Base-by-base conservation (phyloP, 2,888 invertebrate genomes). In the Trachelus troglodyta region DNA sequence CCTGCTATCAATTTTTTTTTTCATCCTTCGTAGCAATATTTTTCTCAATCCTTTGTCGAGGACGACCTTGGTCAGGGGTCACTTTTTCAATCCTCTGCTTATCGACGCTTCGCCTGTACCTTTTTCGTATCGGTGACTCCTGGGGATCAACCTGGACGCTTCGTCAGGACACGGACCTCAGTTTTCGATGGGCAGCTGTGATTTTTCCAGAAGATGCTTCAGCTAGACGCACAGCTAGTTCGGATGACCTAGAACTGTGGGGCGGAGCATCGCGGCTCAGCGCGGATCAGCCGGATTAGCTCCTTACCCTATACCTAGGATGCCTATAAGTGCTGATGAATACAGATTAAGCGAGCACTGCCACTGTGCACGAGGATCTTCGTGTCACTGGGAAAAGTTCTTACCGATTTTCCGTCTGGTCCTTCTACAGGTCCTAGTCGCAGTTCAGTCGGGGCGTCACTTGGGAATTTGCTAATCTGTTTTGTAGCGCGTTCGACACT, bases 281-380 rank as follows among this genome's bases (percentile, higher is more conserved):
- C 87, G 85, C 85, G 89, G 90, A 90, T 90, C 81, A 90, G 89
- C 89, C 89, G 88, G 90, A 89, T 90, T 90, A 90, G 82, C 86
- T 84, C 85, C 85, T 88, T 87, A 86, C 86, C 84, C 85, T 85
- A 81, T 82, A 81, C 84, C 86, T 81, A 83, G 84, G 84, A 83
- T 83, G 87, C 85, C 88, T 89, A 89, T 89, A 88, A 89, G 87
- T 88, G 87, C 86, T 88, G 90, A 90, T 90, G 90, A 90, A 90
- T 89, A 85, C 88, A 88, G 90, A 90, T 90, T 90, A 90, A 89
- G 81, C 84, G 85, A 87, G 85, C 84, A 82, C 85, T 83, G 81
- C 31, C 31, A 83, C 85, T 86, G 82, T 81, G 87, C 86, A 83
- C 85, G 15, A 56, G 56, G 56, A 56, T 56, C 56, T 9, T 56